Evolutionary conservation across 2,888 invertebrate species (phyloP), one percentile per base, ranked within the genome.

Genomic region (Laspeyria flexula): DNA sequence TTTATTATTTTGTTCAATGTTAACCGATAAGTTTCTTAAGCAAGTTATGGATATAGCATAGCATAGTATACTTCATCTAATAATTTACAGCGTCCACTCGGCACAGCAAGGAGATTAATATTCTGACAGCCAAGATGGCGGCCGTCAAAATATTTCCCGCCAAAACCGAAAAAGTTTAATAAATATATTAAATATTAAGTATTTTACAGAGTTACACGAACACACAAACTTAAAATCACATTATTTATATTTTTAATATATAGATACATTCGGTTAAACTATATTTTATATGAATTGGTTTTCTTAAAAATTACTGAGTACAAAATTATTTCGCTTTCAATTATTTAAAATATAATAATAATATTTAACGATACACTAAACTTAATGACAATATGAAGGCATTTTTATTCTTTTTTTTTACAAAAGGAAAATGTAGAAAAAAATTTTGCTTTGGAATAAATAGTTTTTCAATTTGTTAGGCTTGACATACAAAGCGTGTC

Each of bases 11-110:
- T 81, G 81, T 88, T 87, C 79, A 86, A 81, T 85, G 74, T 90
- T 90, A 91, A 91, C 86, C 90, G 86, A 84, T 89, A 81, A 79
- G 80, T 83, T 75, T 80, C 86, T 87, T 88, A 90, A 90, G 90
- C 90, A 81, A 69, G 83, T 80, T 87, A 84, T 74, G 78, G 74
- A 57, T 76, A 81, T 81, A 88, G 87, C 85, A 64, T 83, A 86
- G 85, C 84, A 57, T 82, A 81, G 75, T 70, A 73, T 67, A 69
- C 68, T 71, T 74, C 65, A 61, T 75, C 60, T 65, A 65, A 60
- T 48, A 69, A 67, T 76, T 59, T 70, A 70, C 72, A 72, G 57
- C 55, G 53, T 50, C 41, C 41, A 55, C 21, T 21, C 7, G 7
- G 25, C 1, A 25, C 25, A 7, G 7, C 6, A 25, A 3, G 7